phyloP scores from a whole-genome alignment of 2,888 invertebrate species.

The Dicyrtomina minuta region DNA sequence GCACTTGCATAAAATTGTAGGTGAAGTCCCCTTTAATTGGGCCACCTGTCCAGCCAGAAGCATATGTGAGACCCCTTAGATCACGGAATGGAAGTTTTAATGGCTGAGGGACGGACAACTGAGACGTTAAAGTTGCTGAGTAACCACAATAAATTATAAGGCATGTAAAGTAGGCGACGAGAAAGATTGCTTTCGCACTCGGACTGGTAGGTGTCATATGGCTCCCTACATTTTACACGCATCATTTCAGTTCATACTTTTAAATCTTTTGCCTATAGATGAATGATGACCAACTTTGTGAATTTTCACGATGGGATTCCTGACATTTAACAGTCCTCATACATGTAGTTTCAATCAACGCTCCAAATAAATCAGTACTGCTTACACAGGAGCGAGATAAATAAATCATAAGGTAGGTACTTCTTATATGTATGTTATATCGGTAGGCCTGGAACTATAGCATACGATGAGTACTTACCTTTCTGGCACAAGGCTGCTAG shows the following conservation, averaged over 20 bases:
- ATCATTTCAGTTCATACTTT: too few relatives aligned
- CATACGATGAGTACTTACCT: constrained; percentile 14
- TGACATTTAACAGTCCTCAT: too few relatives aligned
- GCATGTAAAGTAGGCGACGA: constrained; percentile 32
- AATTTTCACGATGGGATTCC: too few relatives aligned
- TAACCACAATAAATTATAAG: constrained; percentile 36
- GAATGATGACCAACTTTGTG: too few relatives aligned
- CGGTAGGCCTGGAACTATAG: not conserved
- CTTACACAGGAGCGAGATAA: not conserved
- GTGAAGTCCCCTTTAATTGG: constrained; percentile 39
- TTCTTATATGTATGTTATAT: not conserved
- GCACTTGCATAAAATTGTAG: constrained; percentile 39
- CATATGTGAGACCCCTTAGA: constrained; percentile 27
- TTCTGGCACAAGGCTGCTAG: constrained; percentile 32
- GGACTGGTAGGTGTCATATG: constrained; percentile 23
- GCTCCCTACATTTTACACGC: constrained; percentile 18
- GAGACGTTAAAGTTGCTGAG: constrained; percentile 38
- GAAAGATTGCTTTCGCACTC: constrained; percentile 32
- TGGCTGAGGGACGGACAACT: constrained; percentile 34
- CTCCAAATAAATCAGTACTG: not conserved
- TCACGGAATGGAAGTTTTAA: constrained; percentile 35
- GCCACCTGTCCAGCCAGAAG: constrained; percentile 30
- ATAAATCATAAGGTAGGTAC: not conserved
- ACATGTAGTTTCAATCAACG: too few relatives aligned
- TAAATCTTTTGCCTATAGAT: too few relatives aligned